Conservation (phyloP, 2,888 invertebrate genomes). For the Machimus atricapillus region DNA sequence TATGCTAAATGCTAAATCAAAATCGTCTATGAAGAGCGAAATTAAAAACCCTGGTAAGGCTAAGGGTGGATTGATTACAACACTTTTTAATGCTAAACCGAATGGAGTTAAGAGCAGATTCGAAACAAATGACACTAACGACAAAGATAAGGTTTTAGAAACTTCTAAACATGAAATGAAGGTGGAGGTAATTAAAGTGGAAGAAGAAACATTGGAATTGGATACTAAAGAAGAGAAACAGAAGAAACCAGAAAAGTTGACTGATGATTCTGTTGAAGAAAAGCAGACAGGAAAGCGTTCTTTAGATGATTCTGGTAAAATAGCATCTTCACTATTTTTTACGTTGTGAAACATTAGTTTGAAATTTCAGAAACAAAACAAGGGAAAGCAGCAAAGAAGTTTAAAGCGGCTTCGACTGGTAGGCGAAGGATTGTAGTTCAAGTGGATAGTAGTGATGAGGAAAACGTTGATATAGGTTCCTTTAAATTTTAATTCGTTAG, state of each 20-base stretch:
- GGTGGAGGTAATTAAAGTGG: neutral
- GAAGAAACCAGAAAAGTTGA: neutral
- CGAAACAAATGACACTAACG: neutral
- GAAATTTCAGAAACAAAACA: neutral
- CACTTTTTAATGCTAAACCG: neutral
- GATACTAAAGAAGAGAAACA: neutral
- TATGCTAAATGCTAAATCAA: neutral
- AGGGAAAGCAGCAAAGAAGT: neutral
- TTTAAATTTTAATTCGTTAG: neutral
- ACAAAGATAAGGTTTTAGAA: neutral
- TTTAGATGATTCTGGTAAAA: neutral
- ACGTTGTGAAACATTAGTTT: neutral
- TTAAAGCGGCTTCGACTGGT: neutral
- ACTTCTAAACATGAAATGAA: neutral
- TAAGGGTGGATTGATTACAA: neutral
- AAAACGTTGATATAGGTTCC: neutral
- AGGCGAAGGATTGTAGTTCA: neutral
- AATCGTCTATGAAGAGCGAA: neutral
- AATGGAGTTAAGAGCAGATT: neutral
- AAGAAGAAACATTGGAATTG: too few species aligned
- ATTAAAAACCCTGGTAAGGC: neutral
- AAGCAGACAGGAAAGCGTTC: neutral
- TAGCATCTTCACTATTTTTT: neutral
- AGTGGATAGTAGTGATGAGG: constrained; percentile 24
- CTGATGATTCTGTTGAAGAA: neutral